Evolutionary conservation across 2,797 vertebrate genomes (phyloP), one percentile per base, ranked within the genome.

Genomic region (Rhinichthys osculus): DNA sequence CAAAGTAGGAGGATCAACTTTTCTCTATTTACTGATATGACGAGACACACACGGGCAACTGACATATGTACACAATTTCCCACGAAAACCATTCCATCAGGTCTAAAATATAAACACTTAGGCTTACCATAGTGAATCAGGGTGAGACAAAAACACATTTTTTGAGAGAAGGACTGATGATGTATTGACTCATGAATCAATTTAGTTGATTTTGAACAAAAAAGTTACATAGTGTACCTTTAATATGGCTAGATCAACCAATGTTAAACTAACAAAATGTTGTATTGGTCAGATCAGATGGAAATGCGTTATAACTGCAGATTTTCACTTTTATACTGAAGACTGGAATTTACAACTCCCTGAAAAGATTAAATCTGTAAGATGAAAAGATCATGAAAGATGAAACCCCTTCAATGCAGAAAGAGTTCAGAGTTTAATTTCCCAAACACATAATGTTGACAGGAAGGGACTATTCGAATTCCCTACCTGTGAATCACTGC

Each of bases 401-500:
- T 7, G 1, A 76, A 35, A 54, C 0, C 19, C 19, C 47, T 21
- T 10, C 13, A 54, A 38, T 76, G 11, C 30, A 42, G 7, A 16
- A 7, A 30, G 17, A 21, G 57, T 57, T 57, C 19, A 16, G 52
- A 59, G 21, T 71, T 71, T 71, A 27, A 71, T 27, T 72, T 72
- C 40, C 11, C 21, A 72, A 72, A n/a, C 70, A 72, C 11, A 40
- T 70, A 7, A 47, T 44, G 11, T 59, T 62, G 76, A 78, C 54
- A 78, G 76, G 14, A 62, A 62, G 52, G 35, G 35, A 42, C 27
- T 42, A 62, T 78, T 62, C 27, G 40, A 7, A 9, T 42, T 78
- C 54, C 35, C 59, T 57, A 62, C 76, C 54, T 42, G 54, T 62
- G 76, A 27, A 42, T 78, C 76, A 27, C 35, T 78, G 76, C 54